Percentiles rank a stretch among this genome's conserved stretches.
Conservation (phyloP, 2,888 invertebrate genomes). For the Tipula confusa region DNA sequence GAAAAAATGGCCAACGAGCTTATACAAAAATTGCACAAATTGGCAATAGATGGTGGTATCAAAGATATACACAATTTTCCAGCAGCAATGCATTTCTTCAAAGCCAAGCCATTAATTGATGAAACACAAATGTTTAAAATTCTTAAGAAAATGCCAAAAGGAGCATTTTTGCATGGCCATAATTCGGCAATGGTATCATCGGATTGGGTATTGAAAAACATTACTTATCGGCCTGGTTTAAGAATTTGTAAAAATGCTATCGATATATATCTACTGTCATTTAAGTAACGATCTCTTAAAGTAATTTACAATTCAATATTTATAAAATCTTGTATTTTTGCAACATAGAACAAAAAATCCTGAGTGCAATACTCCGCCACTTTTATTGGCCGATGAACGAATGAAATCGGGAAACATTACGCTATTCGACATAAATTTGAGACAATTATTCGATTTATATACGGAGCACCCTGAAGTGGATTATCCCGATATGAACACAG, state of each 20-base stretch:
- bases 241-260: constrained; percentile 41
- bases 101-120: constrained; percentile 52
- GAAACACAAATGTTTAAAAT: constrained; percentile 55
- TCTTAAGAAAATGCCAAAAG: constrained; percentile 56
- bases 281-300: constrained; percentile 36
- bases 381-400: constrained; percentile 44
- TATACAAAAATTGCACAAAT: background rate
- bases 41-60: constrained; percentile 31
- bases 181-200: constrained; percentile 52
- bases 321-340: background rate
- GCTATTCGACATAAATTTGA: constrained; percentile 54
- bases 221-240: constrained; percentile 51
- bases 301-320: background rate
- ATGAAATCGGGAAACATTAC: constrained; percentile 46
- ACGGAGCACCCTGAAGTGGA: constrained; percentile 52
- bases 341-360: background rate
- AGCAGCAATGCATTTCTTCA: constrained; percentile 56
- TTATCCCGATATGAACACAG: constrained; percentile 42
- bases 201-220: constrained; percentile 52
- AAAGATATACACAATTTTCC: constrained; percentile 47
- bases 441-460: constrained; percentile 56
- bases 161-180: constrained; percentile 55
- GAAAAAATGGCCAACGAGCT: background rate
- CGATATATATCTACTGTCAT: constrained; percentile 38
- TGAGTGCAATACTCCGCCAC: background rate